Evolutionary conservation across 2,888 invertebrate species (phyloP).

Genomic region (Spodoptera littoralis): DNA sequence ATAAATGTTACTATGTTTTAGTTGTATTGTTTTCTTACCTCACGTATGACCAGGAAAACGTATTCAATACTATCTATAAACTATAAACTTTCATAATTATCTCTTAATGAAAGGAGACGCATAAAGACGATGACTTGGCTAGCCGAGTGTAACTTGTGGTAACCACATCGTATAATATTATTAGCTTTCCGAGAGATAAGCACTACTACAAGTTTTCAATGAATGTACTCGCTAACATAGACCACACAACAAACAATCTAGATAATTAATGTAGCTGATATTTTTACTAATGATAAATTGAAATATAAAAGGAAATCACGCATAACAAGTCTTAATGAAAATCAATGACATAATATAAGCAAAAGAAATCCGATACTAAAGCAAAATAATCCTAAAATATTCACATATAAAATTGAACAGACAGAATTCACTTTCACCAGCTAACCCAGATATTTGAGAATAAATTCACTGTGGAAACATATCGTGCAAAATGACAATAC

Average conservation of each 20-base stretch:
- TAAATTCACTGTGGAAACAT: slow-evolving; percentile 17
- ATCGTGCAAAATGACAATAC: slow-evolving; percentile 47
- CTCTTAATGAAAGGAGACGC: neutral
- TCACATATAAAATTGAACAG: slow-evolving; percentile 28
- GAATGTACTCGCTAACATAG: too few species aligned
- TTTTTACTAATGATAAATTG: neutral
- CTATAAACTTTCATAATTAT: slow-evolving; percentile 2
- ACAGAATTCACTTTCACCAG: slow-evolving; percentile 36
- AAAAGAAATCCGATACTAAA: slow-evolving; percentile 16
- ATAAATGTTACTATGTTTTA: slow-evolving; percentile 52
- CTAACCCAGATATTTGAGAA: slow-evolving; percentile 35
- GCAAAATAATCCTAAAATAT: slow-evolving; percentile 33
- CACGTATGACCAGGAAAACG: neutral
- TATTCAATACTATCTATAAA: too few species aligned
- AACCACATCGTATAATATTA: slow-evolving; percentile 3
- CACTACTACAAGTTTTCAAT: too few species aligned
- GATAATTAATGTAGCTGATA: too few species aligned
- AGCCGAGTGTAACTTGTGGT: slow-evolving; percentile 11
- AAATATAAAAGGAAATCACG: slow-evolving; percentile 1
- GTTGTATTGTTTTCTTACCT: slow-evolving; percentile 38
- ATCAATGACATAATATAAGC: slow-evolving; percentile 12
- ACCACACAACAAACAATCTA: too few species aligned
- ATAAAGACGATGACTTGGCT: slow-evolving; percentile 1
- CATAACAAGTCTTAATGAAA: too few species aligned
- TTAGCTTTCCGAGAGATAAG: too few species aligned